Percentiles rank a stretch among this genome's conserved stretches.
phyloP scores from a whole-genome alignment of 2,888 invertebrate genomes.

The Tinea trinotella region DNA sequence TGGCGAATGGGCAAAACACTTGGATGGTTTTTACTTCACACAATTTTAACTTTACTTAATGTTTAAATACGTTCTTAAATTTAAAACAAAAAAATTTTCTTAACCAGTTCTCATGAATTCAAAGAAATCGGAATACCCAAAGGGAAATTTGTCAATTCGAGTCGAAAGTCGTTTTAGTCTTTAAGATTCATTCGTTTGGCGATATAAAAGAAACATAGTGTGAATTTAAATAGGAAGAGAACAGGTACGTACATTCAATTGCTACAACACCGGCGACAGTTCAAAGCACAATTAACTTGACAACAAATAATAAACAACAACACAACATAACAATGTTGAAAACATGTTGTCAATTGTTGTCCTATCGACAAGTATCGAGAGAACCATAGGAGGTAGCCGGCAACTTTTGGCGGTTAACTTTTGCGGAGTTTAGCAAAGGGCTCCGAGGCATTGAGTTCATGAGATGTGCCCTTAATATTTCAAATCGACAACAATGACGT shows the following conservation, averaged over 20 bases:
- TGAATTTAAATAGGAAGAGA: constrained; percentile 3
- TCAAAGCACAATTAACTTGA: constrained; percentile 46
- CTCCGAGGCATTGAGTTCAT: background rate
- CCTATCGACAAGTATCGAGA: constrained; percentile 60
- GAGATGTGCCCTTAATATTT: constrained; percentile 48
- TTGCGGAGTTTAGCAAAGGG: constrained; percentile 24
- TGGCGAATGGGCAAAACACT: no score
- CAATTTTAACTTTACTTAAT: no score
- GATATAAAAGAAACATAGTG: background rate
- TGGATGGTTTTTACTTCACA: no score
- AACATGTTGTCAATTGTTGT: constrained; percentile 60
- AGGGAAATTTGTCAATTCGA: background rate
- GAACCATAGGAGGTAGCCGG: constrained; percentile 46
- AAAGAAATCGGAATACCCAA: background rate
- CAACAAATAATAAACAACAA: constrained; percentile 36
- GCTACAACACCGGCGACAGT: constrained; percentile 2
- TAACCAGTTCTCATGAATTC: background rate
- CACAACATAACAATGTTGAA: constrained; percentile 22
- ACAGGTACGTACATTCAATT: constrained; percentile 14
- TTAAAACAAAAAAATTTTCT: no score
- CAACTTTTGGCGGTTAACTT: constrained; percentile 43
- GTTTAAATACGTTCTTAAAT: no score
- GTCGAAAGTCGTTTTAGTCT: background rate
- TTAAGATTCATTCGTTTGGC: background rate
- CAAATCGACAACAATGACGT: constrained; percentile 62